Conservation (phyloP, 1,140 invertebrate species). For the Paralvinella palmiformis region DNA sequence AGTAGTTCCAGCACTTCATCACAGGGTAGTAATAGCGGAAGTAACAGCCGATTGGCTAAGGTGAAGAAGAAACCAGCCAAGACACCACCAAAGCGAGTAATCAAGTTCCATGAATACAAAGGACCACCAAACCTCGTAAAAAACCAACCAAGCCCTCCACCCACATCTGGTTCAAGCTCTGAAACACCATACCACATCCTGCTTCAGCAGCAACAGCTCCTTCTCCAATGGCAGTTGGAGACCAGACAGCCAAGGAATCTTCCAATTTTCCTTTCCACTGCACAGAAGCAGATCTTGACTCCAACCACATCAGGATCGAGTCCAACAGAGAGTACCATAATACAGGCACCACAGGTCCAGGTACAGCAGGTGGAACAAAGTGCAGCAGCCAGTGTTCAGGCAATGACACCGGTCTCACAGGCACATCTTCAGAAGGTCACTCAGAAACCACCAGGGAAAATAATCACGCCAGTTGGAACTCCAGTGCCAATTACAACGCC, state of each 20-base stretch:
- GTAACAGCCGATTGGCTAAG: neutral
- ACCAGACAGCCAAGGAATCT: constrained; percentile 56
- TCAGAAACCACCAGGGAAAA: neutral
- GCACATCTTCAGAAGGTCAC: constrained; percentile 53
- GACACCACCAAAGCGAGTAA: constrained; percentile 65
- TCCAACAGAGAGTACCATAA: constrained; percentile 28
- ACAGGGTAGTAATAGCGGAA: neutral
- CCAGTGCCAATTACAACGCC: constrained; percentile 12
- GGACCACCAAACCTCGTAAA: constrained; percentile 83
- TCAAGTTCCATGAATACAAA: constrained; percentile 98
- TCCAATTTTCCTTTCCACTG: neutral
- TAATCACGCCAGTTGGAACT: constrained; percentile 5
- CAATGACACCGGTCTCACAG: constrained; percentile 18
- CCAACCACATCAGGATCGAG: no score
- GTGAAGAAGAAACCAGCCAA: constrained; percentile 49
- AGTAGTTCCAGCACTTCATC: no score
- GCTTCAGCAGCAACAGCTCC: constrained; percentile 86
- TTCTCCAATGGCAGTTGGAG: constrained; percentile 81
- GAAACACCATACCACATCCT: constrained; percentile 88
- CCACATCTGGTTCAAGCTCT: constrained; percentile 23
- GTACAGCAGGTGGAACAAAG: neutral
- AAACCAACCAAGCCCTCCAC: constrained; percentile 49
- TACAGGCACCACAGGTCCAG: constrained; percentile 3
- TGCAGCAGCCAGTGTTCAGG: constrained; percentile 13
- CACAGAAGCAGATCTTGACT: constrained; percentile 46